These are phyloP conservation scores for Trogon surrucura DNA, from an alignment of 2,113 vertebrate genomes.

Conservation along the genomic window DNA sequence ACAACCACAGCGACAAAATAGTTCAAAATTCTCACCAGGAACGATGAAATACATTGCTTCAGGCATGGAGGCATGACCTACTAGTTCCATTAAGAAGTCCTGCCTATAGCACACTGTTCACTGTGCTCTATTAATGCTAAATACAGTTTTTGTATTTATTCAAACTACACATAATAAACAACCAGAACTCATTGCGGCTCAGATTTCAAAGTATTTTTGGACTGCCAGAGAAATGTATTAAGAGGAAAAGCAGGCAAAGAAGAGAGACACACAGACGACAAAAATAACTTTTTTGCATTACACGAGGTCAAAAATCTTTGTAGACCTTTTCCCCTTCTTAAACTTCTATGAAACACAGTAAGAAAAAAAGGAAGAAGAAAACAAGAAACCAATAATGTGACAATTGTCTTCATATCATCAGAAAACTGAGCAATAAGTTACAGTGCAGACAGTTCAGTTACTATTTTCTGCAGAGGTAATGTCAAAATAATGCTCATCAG, in stretches of 20 bases:
- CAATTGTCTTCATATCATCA: background rate
- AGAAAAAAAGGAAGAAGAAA: background rate
- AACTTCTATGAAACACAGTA: background rate
- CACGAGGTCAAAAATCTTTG: background rate
- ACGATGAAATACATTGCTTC: background rate
- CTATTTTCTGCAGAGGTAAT: background rate
- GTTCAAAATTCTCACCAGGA: background rate
- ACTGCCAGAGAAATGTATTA: background rate
- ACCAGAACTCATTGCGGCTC: background rate
- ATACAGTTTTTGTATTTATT: background rate
- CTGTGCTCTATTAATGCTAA: background rate
- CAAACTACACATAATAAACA: background rate
- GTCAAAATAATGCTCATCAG: background rate
- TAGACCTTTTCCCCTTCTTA: background rate
- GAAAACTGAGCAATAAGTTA: background rate
- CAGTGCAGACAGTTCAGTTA: background rate
- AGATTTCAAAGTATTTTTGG: background rate
- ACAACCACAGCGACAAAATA: background rate
- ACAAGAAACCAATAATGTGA: rapidly evolving
- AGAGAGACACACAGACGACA: rapidly evolving
- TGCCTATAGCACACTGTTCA: background rate
- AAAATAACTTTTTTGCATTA: background rate
- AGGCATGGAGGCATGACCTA: background rate
- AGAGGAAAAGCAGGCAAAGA: background rate
- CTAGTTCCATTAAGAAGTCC: background rate